phyloP scores from a whole-genome alignment of 35 echinoderm and acorn worm genomes.

The Lytechinus variegatus region DNA sequence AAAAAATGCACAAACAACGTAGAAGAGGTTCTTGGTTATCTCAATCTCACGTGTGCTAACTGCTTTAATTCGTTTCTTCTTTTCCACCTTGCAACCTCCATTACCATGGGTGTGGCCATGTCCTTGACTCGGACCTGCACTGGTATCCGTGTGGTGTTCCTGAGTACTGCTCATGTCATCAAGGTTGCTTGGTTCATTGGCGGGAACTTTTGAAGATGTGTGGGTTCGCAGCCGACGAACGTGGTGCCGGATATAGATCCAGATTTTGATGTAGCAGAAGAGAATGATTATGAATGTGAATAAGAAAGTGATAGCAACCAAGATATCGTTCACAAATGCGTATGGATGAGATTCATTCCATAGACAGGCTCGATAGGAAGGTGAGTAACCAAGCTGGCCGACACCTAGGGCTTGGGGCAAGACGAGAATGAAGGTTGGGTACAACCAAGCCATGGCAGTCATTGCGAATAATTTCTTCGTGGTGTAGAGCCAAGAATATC shows the following conservation, averaged over 20 bases:
- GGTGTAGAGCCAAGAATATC: conserved; percentile 66
- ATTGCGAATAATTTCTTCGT: conserved; percentile 56
- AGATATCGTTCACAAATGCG: conserved; percentile 58
- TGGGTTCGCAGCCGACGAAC: conserved; percentile 55
- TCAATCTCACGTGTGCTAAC: conserved; percentile 70
- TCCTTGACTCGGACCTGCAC: not conserved
- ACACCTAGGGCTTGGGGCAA: conserved; percentile 57
- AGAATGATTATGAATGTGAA: conserved; percentile 68
- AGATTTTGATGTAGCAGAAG: conserved; percentile 80
- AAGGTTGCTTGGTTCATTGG: conserved; percentile 21
- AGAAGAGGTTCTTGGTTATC: conserved; percentile 88
- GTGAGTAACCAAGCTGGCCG: conserved; percentile 68
- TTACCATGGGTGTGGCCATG: not conserved
- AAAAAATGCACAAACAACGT: conserved; percentile 72
- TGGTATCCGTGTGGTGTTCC: conserved; percentile 19
- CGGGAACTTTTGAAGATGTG: not conserved
- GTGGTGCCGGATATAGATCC: conserved; percentile 63
- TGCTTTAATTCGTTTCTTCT: not conserved
- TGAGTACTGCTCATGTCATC: conserved; percentile 2
- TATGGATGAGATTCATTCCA: conserved; percentile 47
- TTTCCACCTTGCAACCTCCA: not conserved
- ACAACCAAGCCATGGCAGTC: conserved; percentile 66
- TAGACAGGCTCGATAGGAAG: conserved; percentile 69
- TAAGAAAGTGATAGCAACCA: conserved; percentile 56
- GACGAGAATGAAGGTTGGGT: conserved; percentile 55